phyloP scores from a whole-genome alignment of 2,797 vertebrate species.

The Urosaurus nigricauda region DNA sequence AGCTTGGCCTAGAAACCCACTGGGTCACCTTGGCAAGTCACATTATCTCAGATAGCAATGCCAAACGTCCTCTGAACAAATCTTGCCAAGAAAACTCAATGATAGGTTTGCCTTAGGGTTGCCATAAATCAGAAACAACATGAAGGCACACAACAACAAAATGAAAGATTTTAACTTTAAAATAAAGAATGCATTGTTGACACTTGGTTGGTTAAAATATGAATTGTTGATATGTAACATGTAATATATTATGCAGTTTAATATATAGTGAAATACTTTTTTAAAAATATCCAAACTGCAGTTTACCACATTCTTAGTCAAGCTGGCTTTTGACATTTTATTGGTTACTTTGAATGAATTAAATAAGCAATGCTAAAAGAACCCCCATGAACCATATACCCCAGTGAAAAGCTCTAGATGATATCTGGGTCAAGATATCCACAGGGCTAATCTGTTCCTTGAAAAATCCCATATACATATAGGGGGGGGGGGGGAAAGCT shows the following conservation, averaged over 20 bases:
- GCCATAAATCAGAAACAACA: no score
- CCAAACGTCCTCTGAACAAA: no score
- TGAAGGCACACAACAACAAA: no score
- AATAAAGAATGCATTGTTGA: not conserved
- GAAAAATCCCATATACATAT: not conserved
- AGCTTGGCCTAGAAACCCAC: no score
- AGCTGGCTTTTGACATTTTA: not conserved
- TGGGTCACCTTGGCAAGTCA: no score
- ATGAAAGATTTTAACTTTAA: not conserved
- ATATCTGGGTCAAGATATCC: conserved; percentile 3
- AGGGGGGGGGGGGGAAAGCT: not conserved
- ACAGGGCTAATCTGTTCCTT: not conserved
- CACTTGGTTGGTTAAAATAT: no score
- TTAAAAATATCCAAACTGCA: not conserved
- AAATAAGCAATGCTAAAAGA: not conserved
- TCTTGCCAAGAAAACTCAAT: no score
- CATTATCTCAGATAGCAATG: no score
- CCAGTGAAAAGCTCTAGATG: not conserved
- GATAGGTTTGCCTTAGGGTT: no score
- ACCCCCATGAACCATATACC: not conserved
- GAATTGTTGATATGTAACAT: no score
- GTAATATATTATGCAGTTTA: not conserved
- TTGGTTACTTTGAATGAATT: not conserved
- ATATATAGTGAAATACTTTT: not conserved
- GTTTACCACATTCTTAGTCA: not conserved